Conservation (phyloP, 2,888 invertebrate genomes). For the Oxytorus armatus region DNA sequence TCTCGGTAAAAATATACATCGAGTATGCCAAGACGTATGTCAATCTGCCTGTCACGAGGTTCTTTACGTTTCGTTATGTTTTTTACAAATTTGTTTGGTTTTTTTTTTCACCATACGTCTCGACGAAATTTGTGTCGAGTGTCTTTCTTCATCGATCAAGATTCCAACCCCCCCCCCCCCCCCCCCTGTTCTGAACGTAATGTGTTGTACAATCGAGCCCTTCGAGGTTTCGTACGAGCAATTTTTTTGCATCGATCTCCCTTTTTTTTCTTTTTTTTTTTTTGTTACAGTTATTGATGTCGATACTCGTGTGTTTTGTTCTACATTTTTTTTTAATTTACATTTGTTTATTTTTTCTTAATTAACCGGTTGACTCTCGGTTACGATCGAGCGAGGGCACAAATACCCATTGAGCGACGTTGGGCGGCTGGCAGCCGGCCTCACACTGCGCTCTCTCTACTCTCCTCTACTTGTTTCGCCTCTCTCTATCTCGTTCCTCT, state of each 20-base stretch:
- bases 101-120: slow-evolving; percentile 17
- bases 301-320: background rate
- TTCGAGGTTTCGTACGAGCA: slow-evolving; percentile 16
- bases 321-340: slow-evolving; percentile 6
- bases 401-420: slow-evolving; percentile 78
- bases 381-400: slow-evolving; percentile 67
- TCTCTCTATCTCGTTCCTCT: slow-evolving; percentile 45
- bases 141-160: slow-evolving; percentile 61
- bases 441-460: slow-evolving; percentile 79
- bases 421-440: slow-evolving; percentile 84
- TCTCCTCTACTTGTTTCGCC: slow-evolving; percentile 1
- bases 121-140: slow-evolving; percentile 33
- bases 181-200: slow-evolving; percentile 11
- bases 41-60: slow-evolving; percentile 12
- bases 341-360: slow-evolving; percentile 13
- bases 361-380: slow-evolving; percentile 54
- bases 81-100: slow-evolving; percentile 18
- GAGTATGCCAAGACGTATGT: slow-evolving; percentile 34
- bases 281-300: no score
- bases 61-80: background rate
- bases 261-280: slow-evolving; percentile 12
- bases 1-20: slow-evolving; percentile 4
- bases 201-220: slow-evolving; percentile 31
- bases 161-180: slow-evolving; percentile 23
- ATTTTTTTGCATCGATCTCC: background rate